These are phyloP conservation scores for Pedetes capensis DNA, from an alignment of 2,113 vertebrate species.

Conservation along the genomic window DNA sequence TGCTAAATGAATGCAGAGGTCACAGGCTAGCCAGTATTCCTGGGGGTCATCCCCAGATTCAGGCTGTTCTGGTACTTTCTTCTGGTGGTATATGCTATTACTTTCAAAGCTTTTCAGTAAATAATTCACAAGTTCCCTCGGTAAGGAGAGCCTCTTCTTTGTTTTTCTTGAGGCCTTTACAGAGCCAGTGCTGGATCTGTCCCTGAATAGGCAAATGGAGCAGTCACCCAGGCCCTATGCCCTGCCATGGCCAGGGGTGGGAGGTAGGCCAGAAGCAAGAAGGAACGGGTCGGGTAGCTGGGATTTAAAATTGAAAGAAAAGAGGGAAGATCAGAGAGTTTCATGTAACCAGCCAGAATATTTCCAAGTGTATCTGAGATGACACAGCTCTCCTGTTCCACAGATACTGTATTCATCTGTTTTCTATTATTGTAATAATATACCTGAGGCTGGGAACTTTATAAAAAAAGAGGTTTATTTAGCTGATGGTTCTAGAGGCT, in stretches of 20 bases:
- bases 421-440: neutral
- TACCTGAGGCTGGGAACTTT: neutral
- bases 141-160: neutral
- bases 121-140: neutral
- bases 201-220: neutral
- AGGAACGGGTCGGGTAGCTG: neutral
- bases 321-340: neutral
- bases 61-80: neutral
- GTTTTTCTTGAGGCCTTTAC: neutral
- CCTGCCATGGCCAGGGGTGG: too few relatives aligned
- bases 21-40: neutral
- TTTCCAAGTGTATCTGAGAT: neutral
- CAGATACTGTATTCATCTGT: neutral
- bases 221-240: rapidly evolving
- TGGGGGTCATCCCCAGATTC: neutral
- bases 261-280: neutral
- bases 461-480: neutral
- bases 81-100: neutral
- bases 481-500: neutral
- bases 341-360: neutral
- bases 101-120: neutral
- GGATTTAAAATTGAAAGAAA: neutral
- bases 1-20: neutral
- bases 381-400: neutral
- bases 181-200: neutral